A percentile compares a stretch with the other conserved stretches of the same genome.
phyloP scores from a whole-genome alignment of 2,113 vertebrate genomes.

The Tapirus terrestris region DNA sequence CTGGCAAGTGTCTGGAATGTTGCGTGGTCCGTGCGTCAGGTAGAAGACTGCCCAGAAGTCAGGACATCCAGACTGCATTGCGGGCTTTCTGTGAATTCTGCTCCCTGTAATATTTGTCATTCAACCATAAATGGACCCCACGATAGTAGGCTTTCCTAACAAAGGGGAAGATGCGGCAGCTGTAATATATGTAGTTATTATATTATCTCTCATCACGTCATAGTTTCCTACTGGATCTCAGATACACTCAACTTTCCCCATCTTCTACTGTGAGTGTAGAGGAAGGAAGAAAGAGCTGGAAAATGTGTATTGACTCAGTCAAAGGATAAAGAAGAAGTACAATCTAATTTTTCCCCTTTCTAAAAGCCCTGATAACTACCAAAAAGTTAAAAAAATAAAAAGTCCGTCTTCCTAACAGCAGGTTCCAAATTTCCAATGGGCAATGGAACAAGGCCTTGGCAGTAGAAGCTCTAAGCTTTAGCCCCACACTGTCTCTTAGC shows the following conservation, averaged over 20 bases:
- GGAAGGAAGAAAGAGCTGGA: not conserved
- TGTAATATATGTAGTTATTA: not conserved
- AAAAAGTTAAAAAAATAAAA: not conserved
- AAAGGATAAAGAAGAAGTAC: not conserved
- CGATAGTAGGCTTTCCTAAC: not conserved
- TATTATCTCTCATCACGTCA: not conserved
- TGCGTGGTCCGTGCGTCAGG: not conserved
- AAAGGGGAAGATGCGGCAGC: not conserved
- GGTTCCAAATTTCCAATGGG: not conserved
- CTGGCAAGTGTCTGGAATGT: not conserved
- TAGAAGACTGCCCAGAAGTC: not conserved
- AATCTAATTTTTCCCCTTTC: not conserved
- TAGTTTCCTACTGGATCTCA: not conserved
- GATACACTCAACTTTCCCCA: not conserved
- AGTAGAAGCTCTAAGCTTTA: not conserved
- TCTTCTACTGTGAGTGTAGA: not conserved
- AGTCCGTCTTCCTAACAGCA: not conserved
- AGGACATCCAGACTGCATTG: not conserved
- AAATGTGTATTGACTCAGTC: not conserved
- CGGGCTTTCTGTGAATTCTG: too few relatives aligned
- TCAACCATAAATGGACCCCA: not conserved
- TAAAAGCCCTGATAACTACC: not conserved
- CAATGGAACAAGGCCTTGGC: not conserved
- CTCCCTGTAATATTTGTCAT: not conserved
- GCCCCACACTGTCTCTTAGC: fast-evolving